Conservation (phyloP, 2,888 invertebrate species). For the Torymus tubicola region DNA sequence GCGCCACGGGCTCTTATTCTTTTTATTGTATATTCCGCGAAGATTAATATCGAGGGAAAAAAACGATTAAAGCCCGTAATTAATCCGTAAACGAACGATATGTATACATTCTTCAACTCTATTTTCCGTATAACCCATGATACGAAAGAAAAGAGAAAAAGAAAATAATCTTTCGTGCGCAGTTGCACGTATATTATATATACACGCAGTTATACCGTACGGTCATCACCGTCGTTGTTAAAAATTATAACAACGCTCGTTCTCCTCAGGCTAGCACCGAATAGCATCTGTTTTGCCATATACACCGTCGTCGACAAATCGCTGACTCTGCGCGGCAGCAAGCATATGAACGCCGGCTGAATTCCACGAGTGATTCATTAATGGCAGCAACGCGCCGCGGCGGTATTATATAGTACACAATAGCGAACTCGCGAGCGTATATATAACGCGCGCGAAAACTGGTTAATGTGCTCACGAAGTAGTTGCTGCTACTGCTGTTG, state of each 20-base stretch:
- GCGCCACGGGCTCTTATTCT: too few species aligned
- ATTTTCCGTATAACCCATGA: too few species aligned
- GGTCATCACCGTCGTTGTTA: background rate
- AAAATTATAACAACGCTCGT: slow-evolving; percentile 28
- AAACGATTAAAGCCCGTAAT: too few species aligned
- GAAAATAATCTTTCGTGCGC: slow-evolving; percentile 5
- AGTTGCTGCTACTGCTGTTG: too few species aligned
- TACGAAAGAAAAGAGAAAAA: too few species aligned
- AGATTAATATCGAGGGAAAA: too few species aligned
- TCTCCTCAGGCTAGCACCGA: slow-evolving; percentile 1
- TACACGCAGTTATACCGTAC: too few species aligned
- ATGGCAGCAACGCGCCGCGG: background rate
- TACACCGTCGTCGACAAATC: slow-evolving; percentile 7
- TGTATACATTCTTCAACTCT: too few species aligned
- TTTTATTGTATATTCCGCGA: too few species aligned
- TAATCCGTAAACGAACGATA: too few species aligned
- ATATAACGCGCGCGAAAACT: background rate
- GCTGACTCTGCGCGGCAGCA: background rate
- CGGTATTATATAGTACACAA: too few species aligned
- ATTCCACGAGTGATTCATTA: slow-evolving; percentile 12
- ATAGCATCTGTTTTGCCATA: slow-evolving; percentile 22
- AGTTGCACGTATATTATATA: slow-evolving; percentile 17
- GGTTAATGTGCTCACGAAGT: too few species aligned
- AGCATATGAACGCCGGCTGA: background rate
- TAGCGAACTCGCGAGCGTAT: background rate